Conservation (phyloP, 2,113 vertebrate species). For the Aramus guarauna region DNA sequence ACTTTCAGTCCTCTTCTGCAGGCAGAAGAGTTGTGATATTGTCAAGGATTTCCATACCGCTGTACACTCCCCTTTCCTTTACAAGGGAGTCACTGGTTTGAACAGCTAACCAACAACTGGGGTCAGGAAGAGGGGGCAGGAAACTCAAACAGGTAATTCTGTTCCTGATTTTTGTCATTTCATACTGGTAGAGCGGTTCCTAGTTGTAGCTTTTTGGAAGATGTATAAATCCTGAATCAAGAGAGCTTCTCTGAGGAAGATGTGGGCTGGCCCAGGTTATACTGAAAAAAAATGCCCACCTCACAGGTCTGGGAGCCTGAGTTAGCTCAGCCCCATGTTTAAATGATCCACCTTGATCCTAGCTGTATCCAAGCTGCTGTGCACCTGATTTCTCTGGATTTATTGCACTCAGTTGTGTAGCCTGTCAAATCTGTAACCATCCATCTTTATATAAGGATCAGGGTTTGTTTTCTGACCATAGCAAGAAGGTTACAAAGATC, state of each 20-base stretch:
- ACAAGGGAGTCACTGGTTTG: not conserved
- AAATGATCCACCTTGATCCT: not conserved
- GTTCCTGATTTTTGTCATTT: not conserved
- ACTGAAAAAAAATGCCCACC: not conserved
- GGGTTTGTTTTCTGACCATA: not conserved
- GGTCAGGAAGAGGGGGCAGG: not conserved
- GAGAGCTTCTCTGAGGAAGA: not conserved
- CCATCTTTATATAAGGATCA: not conserved
- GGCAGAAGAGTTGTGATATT: not conserved
- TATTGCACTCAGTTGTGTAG: rapidly evolving
- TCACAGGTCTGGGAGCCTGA: not conserved
- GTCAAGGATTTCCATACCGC: not conserved
- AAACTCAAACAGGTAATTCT: not conserved
- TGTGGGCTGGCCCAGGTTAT: not conserved
- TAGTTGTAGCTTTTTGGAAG: not conserved
- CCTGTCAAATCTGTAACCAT: not conserved
- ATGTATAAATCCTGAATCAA: not conserved
- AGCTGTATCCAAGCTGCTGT: not conserved
- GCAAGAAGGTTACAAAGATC: not conserved
- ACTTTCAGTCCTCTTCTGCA: not conserved
- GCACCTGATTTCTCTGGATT: not conserved
- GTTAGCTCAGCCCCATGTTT: not conserved
- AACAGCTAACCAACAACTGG: not conserved
- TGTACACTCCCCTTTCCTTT: not conserved
- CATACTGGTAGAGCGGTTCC: not conserved